Percentiles rank a stretch among this genome's conserved stretches.
phyloP scores from a whole-genome alignment of 2,797 vertebrate genomes.

The Coregonus suidteri region DNA sequence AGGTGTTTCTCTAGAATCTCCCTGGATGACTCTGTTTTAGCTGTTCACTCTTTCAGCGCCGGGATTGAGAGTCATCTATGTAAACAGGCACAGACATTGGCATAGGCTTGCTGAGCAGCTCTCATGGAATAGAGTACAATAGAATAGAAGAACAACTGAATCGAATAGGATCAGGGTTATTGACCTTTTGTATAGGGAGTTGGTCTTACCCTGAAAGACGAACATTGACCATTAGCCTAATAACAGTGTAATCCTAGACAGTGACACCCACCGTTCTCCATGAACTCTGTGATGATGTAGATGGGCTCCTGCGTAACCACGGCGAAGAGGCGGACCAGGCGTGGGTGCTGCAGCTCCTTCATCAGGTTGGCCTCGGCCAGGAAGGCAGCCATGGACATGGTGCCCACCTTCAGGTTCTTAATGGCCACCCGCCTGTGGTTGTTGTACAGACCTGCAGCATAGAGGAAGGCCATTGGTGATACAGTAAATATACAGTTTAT shows the following conservation, averaged over 20 bases:
- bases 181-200: background rate
- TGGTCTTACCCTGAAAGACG: background rate
- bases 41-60: background rate
- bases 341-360: constrained; percentile 90
- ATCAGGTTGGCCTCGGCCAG: constrained; percentile 96
- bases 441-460: constrained; percentile 83
- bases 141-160: constrained; percentile 21
- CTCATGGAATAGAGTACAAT: background rate
- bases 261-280: constrained; percentile 91
- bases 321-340: constrained; percentile 91
- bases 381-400: constrained; percentile 94
- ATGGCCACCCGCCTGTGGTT: constrained; percentile 91
- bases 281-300: constrained; percentile 95
- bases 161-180: constrained; percentile 8
- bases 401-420: constrained; percentile 92
- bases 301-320: constrained; percentile 98
- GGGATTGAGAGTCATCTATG: constrained; percentile 33
- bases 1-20: constrained; percentile 20
- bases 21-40: constrained; percentile 16
- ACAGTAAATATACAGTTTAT: no score
- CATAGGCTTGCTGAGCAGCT: constrained; percentile 2
- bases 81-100: constrained; percentile 47
- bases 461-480: constrained; percentile 8
- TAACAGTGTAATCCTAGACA: background rate
- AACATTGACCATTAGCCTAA: background rate